Evolutionary conservation across 2,113 vertebrate genomes (phyloP).

Genomic region (Corvus cornix): DNA sequence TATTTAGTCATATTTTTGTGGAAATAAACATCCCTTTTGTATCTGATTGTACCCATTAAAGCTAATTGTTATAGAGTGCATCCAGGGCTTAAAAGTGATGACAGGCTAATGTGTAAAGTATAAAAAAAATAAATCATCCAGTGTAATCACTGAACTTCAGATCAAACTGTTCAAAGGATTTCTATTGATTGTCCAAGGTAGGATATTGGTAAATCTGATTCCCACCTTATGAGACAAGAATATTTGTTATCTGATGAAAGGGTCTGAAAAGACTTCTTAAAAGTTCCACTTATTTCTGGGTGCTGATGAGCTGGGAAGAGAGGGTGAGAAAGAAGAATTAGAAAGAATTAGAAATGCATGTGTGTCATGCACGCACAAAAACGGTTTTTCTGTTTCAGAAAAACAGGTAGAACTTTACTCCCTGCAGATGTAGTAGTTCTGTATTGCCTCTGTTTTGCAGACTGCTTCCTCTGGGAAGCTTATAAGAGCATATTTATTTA

Average conservation of each 20-base stretch:
- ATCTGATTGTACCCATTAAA: not conserved
- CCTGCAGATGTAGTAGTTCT: accelerated
- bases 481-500: not conserved
- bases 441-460: not conserved
- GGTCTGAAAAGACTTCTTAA: not conserved
- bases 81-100: not conserved
- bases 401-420: not conserved
- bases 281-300: not conserved
- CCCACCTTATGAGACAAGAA: not conserved
- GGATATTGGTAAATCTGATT: not conserved
- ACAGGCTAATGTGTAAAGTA: not conserved
- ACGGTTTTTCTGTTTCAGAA: not conserved
- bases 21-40: not conserved
- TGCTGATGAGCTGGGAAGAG: not conserved
- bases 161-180: not conserved
- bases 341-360: not conserved
- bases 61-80: not conserved
- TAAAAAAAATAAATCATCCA: not conserved
- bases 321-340: not conserved
- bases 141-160: not conserved
- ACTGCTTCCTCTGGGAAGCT: not conserved
- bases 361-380: too few species aligned
- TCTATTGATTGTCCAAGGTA: not conserved
- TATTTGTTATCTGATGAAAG: not conserved
- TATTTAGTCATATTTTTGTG: not conserved